Percentiles rank a stretch among this genome's conserved stretches.
Conservation (phyloP, 2,113 vertebrate species). For the Brachyhypopomus occidentalis region DNA sequence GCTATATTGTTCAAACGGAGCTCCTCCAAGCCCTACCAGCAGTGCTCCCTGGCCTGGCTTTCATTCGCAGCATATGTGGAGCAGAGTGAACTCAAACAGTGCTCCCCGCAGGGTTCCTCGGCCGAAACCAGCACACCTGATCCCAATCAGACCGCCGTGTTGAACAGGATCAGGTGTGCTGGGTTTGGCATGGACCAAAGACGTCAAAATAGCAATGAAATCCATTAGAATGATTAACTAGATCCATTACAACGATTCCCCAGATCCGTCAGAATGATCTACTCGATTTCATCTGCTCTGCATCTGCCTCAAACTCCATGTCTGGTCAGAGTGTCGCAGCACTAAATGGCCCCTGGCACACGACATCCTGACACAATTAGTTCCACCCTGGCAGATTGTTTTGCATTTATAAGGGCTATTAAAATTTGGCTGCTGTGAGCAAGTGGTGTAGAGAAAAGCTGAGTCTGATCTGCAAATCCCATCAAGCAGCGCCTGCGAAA, state of each 20-base stretch:
- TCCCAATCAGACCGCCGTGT: not conserved
- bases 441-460: not conserved
- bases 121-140: no score
- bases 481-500: conserved; percentile 15
- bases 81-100: no score
- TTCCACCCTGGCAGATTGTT: conserved; percentile 18
- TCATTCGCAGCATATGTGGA: no score
- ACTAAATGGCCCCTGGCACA: conserved; percentile 11
- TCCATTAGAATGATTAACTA: not conserved
- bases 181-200: not conserved
- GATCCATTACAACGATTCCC: no score
- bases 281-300: not conserved
- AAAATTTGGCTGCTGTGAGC: conserved; percentile 24
- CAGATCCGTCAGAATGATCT: no score
- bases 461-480: conserved; percentile 42
- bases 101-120: no score
- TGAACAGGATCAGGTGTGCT: not conserved
- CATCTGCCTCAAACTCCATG: not conserved
- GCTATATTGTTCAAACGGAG: no score
- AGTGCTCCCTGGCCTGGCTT: no score
- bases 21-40: no score
- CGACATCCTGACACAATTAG: conserved; percentile 9
- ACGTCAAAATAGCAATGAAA: not conserved
- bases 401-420: conserved; percentile 21
- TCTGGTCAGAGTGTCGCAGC: not conserved